phyloP scores from a whole-genome alignment of 2,888 invertebrate species.

The Chrysopilus asiliformis region DNA sequence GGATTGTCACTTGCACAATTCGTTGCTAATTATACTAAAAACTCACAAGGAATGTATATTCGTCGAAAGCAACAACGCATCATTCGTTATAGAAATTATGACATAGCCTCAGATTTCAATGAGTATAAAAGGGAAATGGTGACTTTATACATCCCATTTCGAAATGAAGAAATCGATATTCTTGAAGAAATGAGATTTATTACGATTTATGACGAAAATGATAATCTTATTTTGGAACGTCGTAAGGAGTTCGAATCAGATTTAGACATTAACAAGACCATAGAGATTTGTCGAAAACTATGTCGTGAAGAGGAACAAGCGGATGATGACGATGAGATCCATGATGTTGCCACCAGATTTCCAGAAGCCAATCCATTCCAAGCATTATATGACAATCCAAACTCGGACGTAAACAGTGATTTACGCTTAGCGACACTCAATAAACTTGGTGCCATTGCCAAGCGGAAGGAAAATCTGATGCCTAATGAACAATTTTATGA shows the following conservation, averaged over 20 bases:
- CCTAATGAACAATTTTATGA: constrained; percentile 14
- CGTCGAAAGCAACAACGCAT: constrained; percentile 18
- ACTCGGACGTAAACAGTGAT: constrained; percentile 1
- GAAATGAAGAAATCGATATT: constrained; percentile 15
- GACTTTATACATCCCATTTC: constrained; percentile 23
- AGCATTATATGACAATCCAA: constrained; percentile 5
- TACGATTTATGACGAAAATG: constrained; percentile 14
- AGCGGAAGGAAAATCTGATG: constrained; percentile 20
- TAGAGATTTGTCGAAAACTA: constrained; percentile 19
- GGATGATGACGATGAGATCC: constrained; percentile 13
- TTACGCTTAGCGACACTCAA: too few species aligned
- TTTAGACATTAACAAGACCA: constrained; percentile 21
- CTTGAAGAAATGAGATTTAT: constrained; percentile 14
- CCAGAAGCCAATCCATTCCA: constrained; percentile 17
- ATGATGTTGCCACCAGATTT: constrained; percentile 10
- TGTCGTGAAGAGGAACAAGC: constrained; percentile 14
- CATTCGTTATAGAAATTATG: constrained; percentile 26
- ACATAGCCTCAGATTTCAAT: constrained; percentile 23
- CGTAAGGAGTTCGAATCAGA: constrained; percentile 17
- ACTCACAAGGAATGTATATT: constrained; percentile 12
- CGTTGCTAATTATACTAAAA: constrained; percentile 19
- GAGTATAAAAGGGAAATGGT: constrained; percentile 22
- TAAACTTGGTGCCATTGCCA: constrained; percentile 19
- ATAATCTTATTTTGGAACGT: constrained; percentile 12
- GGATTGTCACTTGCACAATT: constrained; percentile 23